Conservation (phyloP, 2,113 vertebrate species). For the Meleagris gallopavo region DNA sequence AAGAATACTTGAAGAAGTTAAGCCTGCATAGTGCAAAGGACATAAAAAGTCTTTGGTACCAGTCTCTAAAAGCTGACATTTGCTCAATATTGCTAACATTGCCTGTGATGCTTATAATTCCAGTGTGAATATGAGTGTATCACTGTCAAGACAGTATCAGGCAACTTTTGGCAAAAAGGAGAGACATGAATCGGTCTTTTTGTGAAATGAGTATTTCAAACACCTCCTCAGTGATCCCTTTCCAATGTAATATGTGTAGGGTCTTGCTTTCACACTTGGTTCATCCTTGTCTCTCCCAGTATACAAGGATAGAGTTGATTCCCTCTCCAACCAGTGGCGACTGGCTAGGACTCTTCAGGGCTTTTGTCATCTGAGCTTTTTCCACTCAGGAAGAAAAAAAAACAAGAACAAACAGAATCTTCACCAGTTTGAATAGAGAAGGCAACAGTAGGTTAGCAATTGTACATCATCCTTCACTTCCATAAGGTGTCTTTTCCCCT, state of each 20-base stretch:
- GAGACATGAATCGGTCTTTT: background rate
- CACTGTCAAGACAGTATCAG: background rate
- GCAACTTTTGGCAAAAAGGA: background rate
- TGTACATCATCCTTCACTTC: background rate
- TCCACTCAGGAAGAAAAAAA: background rate
- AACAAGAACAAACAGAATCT: no score
- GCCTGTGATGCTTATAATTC: conserved; percentile 10
- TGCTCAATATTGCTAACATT: background rate
- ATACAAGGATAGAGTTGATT: background rate
- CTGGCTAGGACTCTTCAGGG: background rate
- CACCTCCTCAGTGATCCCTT: background rate
- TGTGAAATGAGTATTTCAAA: conserved; percentile 2
- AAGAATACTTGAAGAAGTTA: background rate
- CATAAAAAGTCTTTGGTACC: background rate
- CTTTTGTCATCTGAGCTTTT: background rate
- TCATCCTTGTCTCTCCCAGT: background rate
- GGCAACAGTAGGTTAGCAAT: background rate
- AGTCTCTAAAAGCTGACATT: background rate
- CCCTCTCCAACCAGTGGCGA: background rate
- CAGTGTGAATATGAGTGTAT: background rate
- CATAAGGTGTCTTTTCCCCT: background rate
- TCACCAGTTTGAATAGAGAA: background rate
- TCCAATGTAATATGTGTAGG: background rate
- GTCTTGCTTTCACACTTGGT: background rate
- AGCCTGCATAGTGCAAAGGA: background rate